Base-by-base conservation (phyloP, 2,888 invertebrate genomes). In the Polydrusus cervinus region DNA sequence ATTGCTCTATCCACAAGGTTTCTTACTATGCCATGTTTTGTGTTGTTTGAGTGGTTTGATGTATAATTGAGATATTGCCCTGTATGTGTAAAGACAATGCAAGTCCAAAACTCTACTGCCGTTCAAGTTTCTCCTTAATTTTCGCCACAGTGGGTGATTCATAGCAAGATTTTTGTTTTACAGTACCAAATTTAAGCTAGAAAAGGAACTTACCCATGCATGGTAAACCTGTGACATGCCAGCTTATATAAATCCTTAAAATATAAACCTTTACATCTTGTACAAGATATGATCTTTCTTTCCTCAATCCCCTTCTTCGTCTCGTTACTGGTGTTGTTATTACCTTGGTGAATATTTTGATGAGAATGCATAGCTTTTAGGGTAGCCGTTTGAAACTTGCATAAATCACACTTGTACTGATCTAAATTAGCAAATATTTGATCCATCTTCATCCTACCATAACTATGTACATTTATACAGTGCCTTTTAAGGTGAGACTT, bases 401-500 rank as follows among this genome's bases (percentile, higher is more conserved):
- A 53, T 11, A 6, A n/a, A 13, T 13, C 30, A 8, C 53, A 53
- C 20, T 53, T 8, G 25, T 25, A 53, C n/a, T n/a, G n/a, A 10
- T 53, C 25, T 53, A 53, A 25, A 3, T 13, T n/a, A 0, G 1
- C 2, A n/a, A 53, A 53, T 11, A 25, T 0, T n/a, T 5, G n/a
- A 53, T 53, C 53, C n/a, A 53, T 11, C 25, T 25, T 30, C 53
- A n/a, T 20, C n/a, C 7, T 53, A 2, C 20, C 13, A 7, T 53
- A 25, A n/a, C 16, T 1, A n/a, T 53, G 53, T 0, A 53, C 25
- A 11, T n/a, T n/a, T 30, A 30, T 0, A n/a, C 53, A 53, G n/a
- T 53, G 53, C 13, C 30, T 53, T 53, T 53, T 53, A n/a, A 53
- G n/a, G n/a, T 53, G 53, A 3, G 13, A 11, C n/a, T 25, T 53